These are phyloP conservation scores for Onychostoma macrolepis DNA, from an alignment of 2,113 vertebrate genomes.

Conservation along the genomic window DNA sequence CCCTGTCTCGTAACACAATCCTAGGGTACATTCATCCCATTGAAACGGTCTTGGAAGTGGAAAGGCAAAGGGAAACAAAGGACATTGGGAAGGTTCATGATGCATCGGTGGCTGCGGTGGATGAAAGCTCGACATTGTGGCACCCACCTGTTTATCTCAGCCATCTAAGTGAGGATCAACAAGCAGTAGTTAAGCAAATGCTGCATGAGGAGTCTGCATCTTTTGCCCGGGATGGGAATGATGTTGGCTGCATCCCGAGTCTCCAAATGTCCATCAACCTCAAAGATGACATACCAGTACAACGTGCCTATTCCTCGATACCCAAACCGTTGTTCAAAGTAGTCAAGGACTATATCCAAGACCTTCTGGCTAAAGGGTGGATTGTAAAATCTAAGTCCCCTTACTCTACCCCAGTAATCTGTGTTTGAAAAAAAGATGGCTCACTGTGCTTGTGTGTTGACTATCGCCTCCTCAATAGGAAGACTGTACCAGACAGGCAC, in stretches of 20 bases:
- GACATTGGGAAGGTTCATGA: neutral
- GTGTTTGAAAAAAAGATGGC: constrained; percentile 16
- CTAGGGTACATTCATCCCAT: neutral
- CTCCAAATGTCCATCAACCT: constrained; percentile 29
- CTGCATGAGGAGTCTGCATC: neutral
- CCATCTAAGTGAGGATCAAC: constrained; percentile 24
- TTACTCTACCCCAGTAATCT: constrained; percentile 1
- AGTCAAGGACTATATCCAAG: constrained; percentile 11
- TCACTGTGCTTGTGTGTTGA: neutral
- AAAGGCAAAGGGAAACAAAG: neutral
- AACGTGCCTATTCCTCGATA: constrained; percentile 11
- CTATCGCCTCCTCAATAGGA: neutral
- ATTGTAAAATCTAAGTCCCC: constrained; percentile 22
- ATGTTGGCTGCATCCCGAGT: constrained; percentile 24
- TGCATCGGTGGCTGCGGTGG: neutral
- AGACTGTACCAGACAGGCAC: neutral
- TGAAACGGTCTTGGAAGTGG: neutral
- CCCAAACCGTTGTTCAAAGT: constrained; percentile 25
- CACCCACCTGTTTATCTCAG: constrained; percentile 13
- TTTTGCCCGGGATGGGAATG: neutral
- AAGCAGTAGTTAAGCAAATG: neutral
- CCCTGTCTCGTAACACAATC: constrained; percentile 5
- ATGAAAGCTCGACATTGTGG: constrained; percentile 22
- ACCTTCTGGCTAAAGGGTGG: constrained; percentile 15
- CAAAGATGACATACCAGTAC: constrained; percentile 22